Conservation (phyloP, 92 coral and sea anemone genomes). For the Actinostola sp. region DNA sequence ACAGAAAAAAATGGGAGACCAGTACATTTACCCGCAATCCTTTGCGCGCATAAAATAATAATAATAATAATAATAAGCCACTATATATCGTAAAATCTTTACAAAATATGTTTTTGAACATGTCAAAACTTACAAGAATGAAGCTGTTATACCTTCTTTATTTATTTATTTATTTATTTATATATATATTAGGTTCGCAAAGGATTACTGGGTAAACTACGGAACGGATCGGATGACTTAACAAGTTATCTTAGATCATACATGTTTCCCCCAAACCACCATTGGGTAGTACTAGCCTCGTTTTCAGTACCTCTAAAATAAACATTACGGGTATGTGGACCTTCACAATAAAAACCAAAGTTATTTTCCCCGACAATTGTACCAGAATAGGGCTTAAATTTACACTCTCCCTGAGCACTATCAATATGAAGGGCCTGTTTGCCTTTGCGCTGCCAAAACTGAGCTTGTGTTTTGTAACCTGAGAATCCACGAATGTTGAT, state of each 20-base stretch:
- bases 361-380: conserved; percentile 36
- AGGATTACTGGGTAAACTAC: no score
- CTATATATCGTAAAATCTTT: no score
- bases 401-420: conserved; percentile 34
- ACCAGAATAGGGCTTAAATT: conserved; percentile 24
- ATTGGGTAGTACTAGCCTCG: conserved; percentile 26
- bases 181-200: no score
- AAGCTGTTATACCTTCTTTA: no score
- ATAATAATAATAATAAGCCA: no score
- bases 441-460: conserved; percentile 43
- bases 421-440: conserved; percentile 42
- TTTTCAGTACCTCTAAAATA: conserved; percentile 36
- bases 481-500: conserved; percentile 42
- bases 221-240: no score
- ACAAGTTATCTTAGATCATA: conserved; percentile 6
- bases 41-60: no score
- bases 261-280: conserved; percentile 49
- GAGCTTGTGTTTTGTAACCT: conserved; percentile 22
- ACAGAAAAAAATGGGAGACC: no score
- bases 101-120: no score
- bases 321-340: conserved; percentile 12
- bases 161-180: no score
- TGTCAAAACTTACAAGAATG: no score
- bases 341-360: conserved; percentile 43
- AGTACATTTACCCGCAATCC: no score